These are phyloP conservation scores for Ceratosolen solmsi DNA, from an alignment of 1,140 invertebrate genomes.

Conservation along the genomic window DNA sequence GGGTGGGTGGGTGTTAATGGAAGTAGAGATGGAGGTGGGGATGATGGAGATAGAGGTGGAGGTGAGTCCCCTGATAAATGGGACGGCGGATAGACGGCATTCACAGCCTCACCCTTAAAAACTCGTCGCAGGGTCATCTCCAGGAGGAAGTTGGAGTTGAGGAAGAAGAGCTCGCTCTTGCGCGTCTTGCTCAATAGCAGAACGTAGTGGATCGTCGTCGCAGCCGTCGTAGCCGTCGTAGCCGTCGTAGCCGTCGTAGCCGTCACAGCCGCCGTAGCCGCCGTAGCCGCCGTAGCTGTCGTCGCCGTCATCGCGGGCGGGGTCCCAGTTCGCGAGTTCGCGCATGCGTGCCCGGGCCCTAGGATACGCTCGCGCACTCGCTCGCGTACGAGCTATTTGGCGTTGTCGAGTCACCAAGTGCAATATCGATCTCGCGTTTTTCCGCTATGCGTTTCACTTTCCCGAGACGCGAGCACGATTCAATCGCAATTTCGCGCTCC, in stretches of 20 bases:
- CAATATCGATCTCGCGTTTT: not conserved
- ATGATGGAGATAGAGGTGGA: too few species aligned
- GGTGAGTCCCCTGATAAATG: too few species aligned
- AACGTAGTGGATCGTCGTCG: constrained; percentile 46
- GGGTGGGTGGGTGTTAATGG: too few species aligned
- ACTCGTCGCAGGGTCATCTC: constrained; percentile 57
- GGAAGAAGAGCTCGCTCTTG: constrained; percentile 55
- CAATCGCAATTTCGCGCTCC: too few species aligned
- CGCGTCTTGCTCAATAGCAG: constrained; percentile 55
- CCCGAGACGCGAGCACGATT: too few species aligned
- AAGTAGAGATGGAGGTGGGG: too few species aligned
- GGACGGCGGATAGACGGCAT: too few species aligned
- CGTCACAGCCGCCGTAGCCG: not conserved
- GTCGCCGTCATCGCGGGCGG: constrained; percentile 2
- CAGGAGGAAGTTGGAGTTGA: constrained; percentile 53
- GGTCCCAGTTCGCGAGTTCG: not conserved
- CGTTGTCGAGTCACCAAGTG: not conserved
- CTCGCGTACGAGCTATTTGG: not conserved
- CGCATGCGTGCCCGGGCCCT: not conserved
- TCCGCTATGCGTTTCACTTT: not conserved
- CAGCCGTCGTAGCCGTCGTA: not conserved
- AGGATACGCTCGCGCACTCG: not conserved
- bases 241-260: not conserved
- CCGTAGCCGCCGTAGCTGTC: not conserved
- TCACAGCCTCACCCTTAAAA: constrained; percentile 61